phyloP scores from a whole-genome alignment of 2,113 vertebrate genomes.

The Esox niger region DNA sequence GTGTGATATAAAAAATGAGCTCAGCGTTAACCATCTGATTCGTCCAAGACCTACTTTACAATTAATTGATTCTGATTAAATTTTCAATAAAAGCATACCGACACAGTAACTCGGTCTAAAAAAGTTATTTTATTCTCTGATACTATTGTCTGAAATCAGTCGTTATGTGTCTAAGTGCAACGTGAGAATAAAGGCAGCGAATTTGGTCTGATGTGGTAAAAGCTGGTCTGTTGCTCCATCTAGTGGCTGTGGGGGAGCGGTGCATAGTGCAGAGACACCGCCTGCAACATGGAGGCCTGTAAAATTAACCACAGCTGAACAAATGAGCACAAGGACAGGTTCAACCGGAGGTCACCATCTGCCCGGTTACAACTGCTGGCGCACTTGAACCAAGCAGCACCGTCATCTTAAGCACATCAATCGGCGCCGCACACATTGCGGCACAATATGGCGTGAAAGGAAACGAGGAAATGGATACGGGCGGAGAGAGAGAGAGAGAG shows the following conservation, averaged over 20 bases:
- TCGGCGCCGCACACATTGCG: constrained; percentile 47
- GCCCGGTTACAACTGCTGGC: constrained; percentile 80
- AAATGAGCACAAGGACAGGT: constrained; percentile 82
- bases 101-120: no score
- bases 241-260: constrained; percentile 46
- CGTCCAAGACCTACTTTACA: no score
- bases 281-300: constrained; percentile 48
- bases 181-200: background rate
- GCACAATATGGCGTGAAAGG: constrained; percentile 61
- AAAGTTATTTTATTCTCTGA: background rate
- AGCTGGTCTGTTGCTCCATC: constrained; percentile 79
- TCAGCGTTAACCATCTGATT: no score
- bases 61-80: no score
- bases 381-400: constrained; percentile 76
- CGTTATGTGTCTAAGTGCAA: background rate
- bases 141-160: background rate
- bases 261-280: constrained; percentile 7
- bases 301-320: constrained; percentile 86
- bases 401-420: constrained; percentile 75
- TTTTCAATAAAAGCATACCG: no score
- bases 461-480: constrained; percentile 36
- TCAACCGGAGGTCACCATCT: constrained; percentile 91
- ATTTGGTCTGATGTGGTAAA: constrained; percentile 25
- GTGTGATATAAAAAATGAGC: background rate
- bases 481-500: constrained; percentile 14